phyloP scores from a whole-genome alignment of 2,797 vertebrate genomes.

The Miichthys miiuy region DNA sequence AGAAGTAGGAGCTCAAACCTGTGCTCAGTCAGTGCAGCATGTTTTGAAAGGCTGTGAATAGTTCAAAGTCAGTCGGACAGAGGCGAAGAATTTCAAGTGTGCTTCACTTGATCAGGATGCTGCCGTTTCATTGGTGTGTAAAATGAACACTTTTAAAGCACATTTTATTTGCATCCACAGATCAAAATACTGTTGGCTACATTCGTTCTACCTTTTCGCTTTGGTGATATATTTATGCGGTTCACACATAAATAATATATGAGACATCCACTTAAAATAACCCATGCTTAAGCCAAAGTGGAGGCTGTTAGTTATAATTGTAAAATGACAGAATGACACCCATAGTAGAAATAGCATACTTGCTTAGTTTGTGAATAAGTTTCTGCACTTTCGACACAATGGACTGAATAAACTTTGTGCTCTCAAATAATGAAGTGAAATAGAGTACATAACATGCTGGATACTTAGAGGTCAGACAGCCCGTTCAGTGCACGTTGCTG shows the following conservation, averaged over 20 bases:
- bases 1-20: conserved; percentile 58
- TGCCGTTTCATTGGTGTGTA: conserved; percentile 26
- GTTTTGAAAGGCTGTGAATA: conserved; percentile 62
- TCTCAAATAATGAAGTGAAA: not conserved
- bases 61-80: conserved; percentile 65
- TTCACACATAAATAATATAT: conserved; percentile 49
- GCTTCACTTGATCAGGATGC: conserved; percentile 33
- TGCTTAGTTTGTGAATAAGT: not conserved
- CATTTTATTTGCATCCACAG: conserved; percentile 24
- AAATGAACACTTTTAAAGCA: conserved; percentile 32
- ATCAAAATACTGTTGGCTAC: conserved; percentile 29
- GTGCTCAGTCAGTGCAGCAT: conserved; percentile 35
- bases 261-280: conserved; percentile 40
- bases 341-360: conserved; percentile 5
- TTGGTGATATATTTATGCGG: conserved; percentile 36
- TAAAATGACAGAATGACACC: conserved; percentile 5
- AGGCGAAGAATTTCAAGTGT: conserved; percentile 39
- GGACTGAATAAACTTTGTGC: not conserved
- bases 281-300: not conserved
- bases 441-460: not conserved
- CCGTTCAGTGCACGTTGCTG: not conserved
- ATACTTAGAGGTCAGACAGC: not conserved
- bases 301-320: conserved; percentile 5
- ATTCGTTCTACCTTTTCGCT: conserved; percentile 32
- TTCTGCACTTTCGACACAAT: conserved; percentile 6